Percentiles rank a stretch among this genome's conserved stretches.
These are phyloP conservation scores for Zoanthus sansibaricus DNA, from an alignment of 92 coral and sea anemone species.

Conservation along the genomic window DNA sequence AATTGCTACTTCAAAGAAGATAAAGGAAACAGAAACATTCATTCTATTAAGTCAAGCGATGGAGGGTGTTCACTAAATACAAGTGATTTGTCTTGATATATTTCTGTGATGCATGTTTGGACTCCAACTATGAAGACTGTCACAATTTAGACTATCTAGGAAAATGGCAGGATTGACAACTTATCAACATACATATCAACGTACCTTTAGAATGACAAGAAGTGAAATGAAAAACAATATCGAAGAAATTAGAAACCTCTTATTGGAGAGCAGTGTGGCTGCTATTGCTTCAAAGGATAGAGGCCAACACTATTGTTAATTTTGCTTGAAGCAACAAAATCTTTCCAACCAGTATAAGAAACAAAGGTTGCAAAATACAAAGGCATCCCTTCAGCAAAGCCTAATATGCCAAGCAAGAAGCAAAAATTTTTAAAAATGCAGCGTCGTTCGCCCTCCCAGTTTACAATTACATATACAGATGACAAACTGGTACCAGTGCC, in stretches of 20 bases:
- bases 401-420: neutral
- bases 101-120: constrained; percentile 26
- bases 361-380: neutral
- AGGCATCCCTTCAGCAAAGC: neutral
- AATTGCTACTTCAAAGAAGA: constrained; percentile 27
- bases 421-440: neutral
- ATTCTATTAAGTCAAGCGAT: constrained; percentile 18
- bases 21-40: constrained; percentile 25
- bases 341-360: neutral
- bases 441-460: neutral
- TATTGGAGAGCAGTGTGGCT: no score
- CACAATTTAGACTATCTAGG: no score
- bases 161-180: no score
- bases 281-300: no score
- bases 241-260: no score
- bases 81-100: constrained; percentile 17
- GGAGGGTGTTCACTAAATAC: constrained; percentile 23
- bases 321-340: no score
- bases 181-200: no score
- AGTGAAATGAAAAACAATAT: no score
- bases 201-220: no score
- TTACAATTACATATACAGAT: neutral
- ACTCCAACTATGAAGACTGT: no score
- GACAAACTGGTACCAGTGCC: neutral
- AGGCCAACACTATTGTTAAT: no score